Percentiles rank a stretch among this genome's conserved stretches.
These are phyloP conservation scores for Hyperoplus lanceolatus DNA, from an alignment of 2,797 vertebrate genomes.

Conservation along the genomic window DNA sequence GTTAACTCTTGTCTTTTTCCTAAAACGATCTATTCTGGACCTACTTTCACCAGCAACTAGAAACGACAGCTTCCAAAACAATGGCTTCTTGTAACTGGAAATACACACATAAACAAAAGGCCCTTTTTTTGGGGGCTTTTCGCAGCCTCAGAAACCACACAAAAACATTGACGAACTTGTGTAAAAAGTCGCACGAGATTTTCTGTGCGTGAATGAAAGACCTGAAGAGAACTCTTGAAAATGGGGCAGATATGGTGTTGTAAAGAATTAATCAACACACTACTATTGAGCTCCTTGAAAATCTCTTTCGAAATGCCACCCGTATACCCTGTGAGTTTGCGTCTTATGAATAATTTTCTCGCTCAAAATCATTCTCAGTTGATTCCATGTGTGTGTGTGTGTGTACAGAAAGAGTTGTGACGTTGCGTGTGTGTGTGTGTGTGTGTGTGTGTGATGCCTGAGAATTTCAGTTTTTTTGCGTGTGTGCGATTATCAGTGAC, in stretches of 20 bases:
- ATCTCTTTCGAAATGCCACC: constrained; percentile 39
- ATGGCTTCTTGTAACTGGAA: constrained; percentile 77
- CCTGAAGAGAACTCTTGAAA: constrained; percentile 15
- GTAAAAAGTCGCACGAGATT: constrained; percentile 13
- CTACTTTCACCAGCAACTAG: constrained; percentile 31
- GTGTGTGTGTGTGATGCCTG: constrained; percentile 53
- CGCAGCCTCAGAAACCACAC: constrained; percentile 33
- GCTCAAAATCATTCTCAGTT: constrained; percentile 73
- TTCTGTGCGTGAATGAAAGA: constrained; percentile 24
- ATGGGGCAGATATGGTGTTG: constrained; percentile 39
- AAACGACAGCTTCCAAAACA: background rate
- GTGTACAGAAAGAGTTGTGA: constrained; percentile 47
- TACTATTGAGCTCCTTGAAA: constrained; percentile 88
- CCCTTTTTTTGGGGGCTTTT: background rate
- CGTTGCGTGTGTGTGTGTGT: constrained; percentile 36
- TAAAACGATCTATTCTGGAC: background rate
- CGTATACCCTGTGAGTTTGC: constrained; percentile 37
- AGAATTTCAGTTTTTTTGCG: constrained; percentile 39
- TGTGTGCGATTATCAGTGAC: constrained; percentile 61
- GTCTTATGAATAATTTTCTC: constrained; percentile 54
- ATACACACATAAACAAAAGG: background rate
- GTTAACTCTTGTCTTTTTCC: background rate
- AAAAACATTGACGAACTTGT: constrained; percentile 51
- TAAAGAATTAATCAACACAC: constrained; percentile 58
- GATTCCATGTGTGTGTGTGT: constrained; percentile 72